Percentiles rank a stretch among this genome's conserved stretches.
These are phyloP conservation scores for Julus scanicus DNA, from an alignment of 2,888 invertebrate species.

Conservation along the genomic window DNA sequence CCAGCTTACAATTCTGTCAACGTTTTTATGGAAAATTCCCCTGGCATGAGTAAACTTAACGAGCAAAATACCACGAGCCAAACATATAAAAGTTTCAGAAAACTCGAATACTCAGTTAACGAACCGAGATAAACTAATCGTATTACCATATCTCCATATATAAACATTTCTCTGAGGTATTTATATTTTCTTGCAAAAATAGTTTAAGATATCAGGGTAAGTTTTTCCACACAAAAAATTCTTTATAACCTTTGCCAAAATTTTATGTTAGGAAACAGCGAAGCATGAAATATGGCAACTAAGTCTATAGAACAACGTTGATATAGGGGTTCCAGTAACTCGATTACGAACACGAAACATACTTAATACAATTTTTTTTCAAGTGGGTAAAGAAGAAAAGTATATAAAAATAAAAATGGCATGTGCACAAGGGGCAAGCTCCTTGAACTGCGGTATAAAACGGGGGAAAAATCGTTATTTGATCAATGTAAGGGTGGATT, in stretches of 20 bases:
- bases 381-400: background rate
- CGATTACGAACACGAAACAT: constrained; percentile 13
- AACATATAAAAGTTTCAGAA: background rate
- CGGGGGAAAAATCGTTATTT: background rate
- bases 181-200: background rate
- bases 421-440: background rate
- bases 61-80: background rate
- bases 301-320: background rate
- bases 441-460: too few relatives aligned
- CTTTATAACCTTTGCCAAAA: background rate
- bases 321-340: background rate
- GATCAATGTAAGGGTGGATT: background rate
- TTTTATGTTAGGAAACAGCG: background rate
- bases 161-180: background rate
- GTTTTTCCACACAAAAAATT: background rate
- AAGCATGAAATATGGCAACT: constrained; percentile 15
- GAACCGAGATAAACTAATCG: constrained; percentile 15
- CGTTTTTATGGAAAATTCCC: background rate
- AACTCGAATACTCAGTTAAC: background rate
- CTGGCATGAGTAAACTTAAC: too few relatives aligned
- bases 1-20: background rate
- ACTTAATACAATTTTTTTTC: background rate
- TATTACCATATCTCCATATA: background rate
- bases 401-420: constrained; percentile 27
- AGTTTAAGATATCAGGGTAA: background rate